Percentiles rank a stretch among this genome's conserved stretches.
phyloP scores from a whole-genome alignment of 2,797 vertebrate genomes.

The Hafferia zeledoni region DNA sequence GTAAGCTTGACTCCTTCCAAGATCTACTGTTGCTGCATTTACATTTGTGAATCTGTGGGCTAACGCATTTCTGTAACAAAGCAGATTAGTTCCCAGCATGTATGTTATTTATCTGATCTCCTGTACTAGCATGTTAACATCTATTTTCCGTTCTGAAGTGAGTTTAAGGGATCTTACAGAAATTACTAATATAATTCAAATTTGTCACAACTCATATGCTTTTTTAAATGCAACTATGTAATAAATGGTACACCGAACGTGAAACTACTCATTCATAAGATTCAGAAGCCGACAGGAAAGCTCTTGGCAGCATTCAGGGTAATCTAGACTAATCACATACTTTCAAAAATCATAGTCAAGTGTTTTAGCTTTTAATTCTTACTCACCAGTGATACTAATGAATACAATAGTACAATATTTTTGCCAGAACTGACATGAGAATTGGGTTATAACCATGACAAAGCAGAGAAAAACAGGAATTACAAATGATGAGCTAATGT shows the following conservation, averaged over 20 bases:
- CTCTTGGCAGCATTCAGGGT: background rate
- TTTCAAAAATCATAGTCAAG: background rate
- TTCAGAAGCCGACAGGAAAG: background rate
- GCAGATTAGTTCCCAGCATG: background rate
- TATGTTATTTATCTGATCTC: background rate
- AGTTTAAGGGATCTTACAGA: background rate
- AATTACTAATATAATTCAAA: background rate
- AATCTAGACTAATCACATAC: background rate
- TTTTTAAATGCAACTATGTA: background rate
- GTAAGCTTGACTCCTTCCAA: background rate
- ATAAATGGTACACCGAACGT: background rate
- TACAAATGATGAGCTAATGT: background rate
- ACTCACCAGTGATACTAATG: background rate
- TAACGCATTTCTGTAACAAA: background rate
- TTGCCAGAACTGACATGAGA: background rate
- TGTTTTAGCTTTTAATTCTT: background rate
- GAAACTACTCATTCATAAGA: background rate
- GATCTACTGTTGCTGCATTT: background rate
- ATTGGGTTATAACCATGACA: background rate
- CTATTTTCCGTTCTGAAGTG: background rate
- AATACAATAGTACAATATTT: background rate
- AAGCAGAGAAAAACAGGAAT: background rate
- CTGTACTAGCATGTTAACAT: fast-evolving
- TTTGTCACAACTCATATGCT: background rate
- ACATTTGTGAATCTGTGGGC: background rate